Base-by-base conservation (phyloP, 2,797 vertebrate genomes). In the Zenarchopterus dispar region DNA sequence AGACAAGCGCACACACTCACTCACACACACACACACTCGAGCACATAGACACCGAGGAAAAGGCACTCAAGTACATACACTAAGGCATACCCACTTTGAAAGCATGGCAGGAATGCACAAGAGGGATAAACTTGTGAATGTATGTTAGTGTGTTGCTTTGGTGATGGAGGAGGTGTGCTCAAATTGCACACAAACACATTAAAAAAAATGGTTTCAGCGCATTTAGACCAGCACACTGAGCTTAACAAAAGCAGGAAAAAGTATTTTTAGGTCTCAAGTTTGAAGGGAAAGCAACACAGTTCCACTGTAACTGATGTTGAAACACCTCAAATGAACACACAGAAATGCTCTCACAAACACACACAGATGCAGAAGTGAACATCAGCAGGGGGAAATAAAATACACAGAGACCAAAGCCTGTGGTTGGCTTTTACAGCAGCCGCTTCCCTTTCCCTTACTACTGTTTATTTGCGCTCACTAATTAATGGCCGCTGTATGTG, bases 381-480 rank as follows among this genome's bases (percentile, higher is more conserved):
- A 82, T 63, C 54, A 73, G 73, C 60, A 59, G 64, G 70, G 80
- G 77, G 70, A 79, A 75, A 86, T 81, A 77, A 87, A 88, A 88
- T 45, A 81, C 79, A 82, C 78, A 79, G 62, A 84, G 73, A 86
- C 84, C 83, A 89, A 88, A 89, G 87, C 62, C 62, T 69, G 77
- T 49, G 75, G 72, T 83, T 78, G 64, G 28, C 62, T 86, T 89
- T 89, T 77, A 87, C 82, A 88, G 84, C 82, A 84, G 78, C 82
- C 81, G 69, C 82, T 89, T 90, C 89, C 89, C 84, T 87, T 88
- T 90, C 82, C 84, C 81, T 89, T 80, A 82, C 82, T 77, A 81
- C 81, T 88, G 89, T 90, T 91, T 91, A 90, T 91, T 90, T 90
- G 87, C 74, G 68, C 84, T 79, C 84, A 85, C 89, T 91, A 91